Base-by-base conservation (phyloP, 2,113 vertebrate species). In the Zosterops hypoxanthus region DNA sequence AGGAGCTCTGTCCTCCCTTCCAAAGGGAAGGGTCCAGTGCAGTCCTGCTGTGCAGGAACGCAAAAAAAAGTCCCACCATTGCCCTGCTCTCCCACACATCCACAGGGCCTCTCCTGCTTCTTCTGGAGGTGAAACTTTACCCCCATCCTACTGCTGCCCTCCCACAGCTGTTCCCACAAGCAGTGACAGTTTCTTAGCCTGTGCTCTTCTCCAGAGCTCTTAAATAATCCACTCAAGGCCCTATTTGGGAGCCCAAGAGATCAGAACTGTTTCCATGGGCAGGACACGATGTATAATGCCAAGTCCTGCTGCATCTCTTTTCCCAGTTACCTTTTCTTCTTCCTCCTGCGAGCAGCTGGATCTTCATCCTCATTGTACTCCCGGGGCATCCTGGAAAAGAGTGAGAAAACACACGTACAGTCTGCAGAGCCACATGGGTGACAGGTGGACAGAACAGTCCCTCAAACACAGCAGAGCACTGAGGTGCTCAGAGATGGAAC, bases 281-380 rank as follows among this genome's bases (percentile, higher is more conserved):
- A 16, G 3, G 8, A 26, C 1, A 3, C 0, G 18, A 46, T 7
- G 3, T 28, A 34, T 0, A 11, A 53, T 28, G 17, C 61, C 24
- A 76, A 61, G 8, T 17, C 33, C 19, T 24, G 4, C 52, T 6
- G 7, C 21, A 10, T 4, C 2, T 4, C 56, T 75, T 57, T 49
- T 24, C 39, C 23, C 42, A 14, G 68, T 96, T 70, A 99, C 99
- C 99, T 99, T 97, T 99, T 99, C 92, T 99, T 99, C 96, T 99
- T 99, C 82, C 99, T 98, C 88, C 99, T 98, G 59, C 99, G 98
- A n/a, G 99, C 99, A 59, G 99, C 99, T 64, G 99, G 99, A 94
- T 99, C 99, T 97, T 99, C 99, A 93, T 99, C 99, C 94, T 99
- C 99, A 0, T 99, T 99, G 97, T 99, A 99, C 94, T 99, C 99